phyloP scores from a whole-genome alignment of 1,140 invertebrate species.

The Rhopalosiphum padi region DNA sequence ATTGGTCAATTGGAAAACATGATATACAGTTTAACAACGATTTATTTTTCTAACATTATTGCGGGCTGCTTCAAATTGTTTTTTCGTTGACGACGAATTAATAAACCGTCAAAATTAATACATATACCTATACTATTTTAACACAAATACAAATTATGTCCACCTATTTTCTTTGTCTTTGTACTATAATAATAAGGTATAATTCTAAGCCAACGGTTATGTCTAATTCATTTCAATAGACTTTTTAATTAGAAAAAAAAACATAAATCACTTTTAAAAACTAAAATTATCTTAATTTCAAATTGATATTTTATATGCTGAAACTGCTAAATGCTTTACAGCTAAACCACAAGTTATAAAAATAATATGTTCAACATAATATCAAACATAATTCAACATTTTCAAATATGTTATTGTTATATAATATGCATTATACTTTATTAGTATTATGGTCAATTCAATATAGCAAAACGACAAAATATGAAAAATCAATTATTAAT shows the following conservation, averaged over 20 bases:
- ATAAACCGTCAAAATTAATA: background rate
- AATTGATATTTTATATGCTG: background rate
- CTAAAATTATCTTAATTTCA: background rate
- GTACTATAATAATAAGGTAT: background rate
- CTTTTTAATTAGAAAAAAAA: no score
- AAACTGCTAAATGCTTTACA: no score
- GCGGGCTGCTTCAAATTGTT: background rate
- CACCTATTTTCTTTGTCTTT: background rate
- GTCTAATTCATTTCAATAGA: no score
- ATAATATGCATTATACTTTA: no score
- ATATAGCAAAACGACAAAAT: background rate
- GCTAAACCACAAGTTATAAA: background rate
- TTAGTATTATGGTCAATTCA: no score
- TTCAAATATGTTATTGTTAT: no score
- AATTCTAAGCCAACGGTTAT: background rate
- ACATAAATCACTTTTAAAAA: background rate
- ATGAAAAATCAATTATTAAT: background rate
- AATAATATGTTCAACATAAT: background rate
- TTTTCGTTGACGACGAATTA: background rate
- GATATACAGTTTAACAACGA: background rate
- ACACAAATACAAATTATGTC: background rate
- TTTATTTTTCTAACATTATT: background rate
- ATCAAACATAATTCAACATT: no score
- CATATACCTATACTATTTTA: background rate
- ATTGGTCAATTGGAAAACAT: background rate